phyloP scores from a whole-genome alignment of 2,888 invertebrate species.

The Schizaphis graminum region DNA sequence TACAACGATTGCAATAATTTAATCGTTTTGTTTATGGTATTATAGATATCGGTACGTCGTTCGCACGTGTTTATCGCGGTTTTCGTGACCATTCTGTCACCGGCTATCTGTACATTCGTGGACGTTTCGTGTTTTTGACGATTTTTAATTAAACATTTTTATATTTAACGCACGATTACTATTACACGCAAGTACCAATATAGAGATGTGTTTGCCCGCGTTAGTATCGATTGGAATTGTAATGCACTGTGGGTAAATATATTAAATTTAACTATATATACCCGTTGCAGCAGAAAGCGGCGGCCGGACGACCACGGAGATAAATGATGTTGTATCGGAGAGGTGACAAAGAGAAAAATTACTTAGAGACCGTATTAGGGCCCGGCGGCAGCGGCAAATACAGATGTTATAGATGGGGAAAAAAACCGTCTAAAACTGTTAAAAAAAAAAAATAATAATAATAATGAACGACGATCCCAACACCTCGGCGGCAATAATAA shows the following conservation, averaged over 20 bases:
- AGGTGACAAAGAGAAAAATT: conserved; percentile 65
- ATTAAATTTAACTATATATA: neutral
- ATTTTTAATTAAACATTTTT: conserved; percentile 5
- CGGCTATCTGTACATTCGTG: conserved; percentile 3
- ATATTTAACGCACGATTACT: neutral
- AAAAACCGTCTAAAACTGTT: conserved; percentile 57
- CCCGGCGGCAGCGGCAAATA: conserved; percentile 56
- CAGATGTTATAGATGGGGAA: conserved; percentile 46
- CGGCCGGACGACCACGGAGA: neutral
- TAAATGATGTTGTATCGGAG: conserved; percentile 51
- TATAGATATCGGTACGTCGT: neutral
- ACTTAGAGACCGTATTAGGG: conserved; percentile 47
- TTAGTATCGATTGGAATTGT: conserved; percentile 15
- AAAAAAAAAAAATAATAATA: conserved; percentile 55
- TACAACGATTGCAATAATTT: neutral
- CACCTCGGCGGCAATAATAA: conserved; percentile 36
- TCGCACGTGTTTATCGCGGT: conserved; percentile 44
- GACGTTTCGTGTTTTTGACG: conserved; percentile 45
- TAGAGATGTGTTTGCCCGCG: neutral
- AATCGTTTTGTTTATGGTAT: conserved; percentile 20
- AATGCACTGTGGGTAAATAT: neutral
- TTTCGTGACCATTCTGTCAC: conserved; percentile 9
- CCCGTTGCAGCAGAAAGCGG: neutral
- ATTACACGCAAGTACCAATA: neutral
- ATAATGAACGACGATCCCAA: conserved; percentile 46